A percentile compares a stretch with the other conserved stretches of the same genome.
Evolutionary conservation across 2,797 vertebrate genomes (phyloP).

Genomic region (Halcyon smyrnensis): DNA sequence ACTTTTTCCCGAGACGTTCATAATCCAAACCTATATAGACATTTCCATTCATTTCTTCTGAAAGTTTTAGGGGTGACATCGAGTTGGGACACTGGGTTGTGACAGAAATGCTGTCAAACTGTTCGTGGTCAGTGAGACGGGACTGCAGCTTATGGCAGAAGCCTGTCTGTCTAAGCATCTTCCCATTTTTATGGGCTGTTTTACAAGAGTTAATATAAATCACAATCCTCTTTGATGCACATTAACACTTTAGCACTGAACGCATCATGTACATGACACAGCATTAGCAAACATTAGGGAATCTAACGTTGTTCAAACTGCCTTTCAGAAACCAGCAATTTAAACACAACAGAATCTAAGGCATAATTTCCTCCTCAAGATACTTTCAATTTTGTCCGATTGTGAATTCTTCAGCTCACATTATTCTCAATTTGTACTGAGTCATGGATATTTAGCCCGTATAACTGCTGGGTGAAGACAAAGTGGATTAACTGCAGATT

Average conservation of each 20-base stretch:
- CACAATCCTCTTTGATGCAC: background rate
- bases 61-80: background rate
- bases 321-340: background rate
- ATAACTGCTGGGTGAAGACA: background rate
- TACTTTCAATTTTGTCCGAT: background rate
- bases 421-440: background rate
- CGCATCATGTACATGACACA: rapidly evolving
- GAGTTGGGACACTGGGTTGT: background rate
- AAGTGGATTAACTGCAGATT: background rate
- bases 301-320: background rate
- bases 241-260: background rate
- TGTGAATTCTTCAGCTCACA: background rate
- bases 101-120: background rate
- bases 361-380: background rate
- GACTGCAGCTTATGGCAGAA: background rate
- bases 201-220: background rate
- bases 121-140: background rate
- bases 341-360: background rate
- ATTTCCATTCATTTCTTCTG: background rate
- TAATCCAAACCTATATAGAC: background rate
- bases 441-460: background rate
- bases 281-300: background rate
- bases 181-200: background rate
- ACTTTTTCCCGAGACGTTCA: background rate
- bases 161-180: background rate